Conservation (phyloP, 2,797 vertebrate genomes). For the Pterois miles region DNA sequence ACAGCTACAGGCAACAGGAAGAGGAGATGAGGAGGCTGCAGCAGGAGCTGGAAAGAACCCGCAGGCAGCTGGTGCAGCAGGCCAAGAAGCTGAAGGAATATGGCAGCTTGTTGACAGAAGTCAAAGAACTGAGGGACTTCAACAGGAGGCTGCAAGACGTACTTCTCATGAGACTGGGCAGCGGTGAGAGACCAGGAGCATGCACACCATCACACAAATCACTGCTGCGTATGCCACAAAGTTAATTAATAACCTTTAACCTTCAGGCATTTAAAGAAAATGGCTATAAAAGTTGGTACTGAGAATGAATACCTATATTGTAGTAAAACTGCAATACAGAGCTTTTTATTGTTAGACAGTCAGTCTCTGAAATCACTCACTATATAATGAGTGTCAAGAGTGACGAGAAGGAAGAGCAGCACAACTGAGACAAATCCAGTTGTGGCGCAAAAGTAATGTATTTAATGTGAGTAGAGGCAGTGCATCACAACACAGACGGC, state of each 20-base stretch:
- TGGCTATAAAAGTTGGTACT: not conserved
- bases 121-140: conserved; percentile 98
- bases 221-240: not conserved
- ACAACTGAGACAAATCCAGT: too few species aligned
- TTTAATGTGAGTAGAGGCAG: too few species aligned
- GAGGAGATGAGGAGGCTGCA: conserved; percentile 98
- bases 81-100: conserved; percentile 99
- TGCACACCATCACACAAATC: conserved; percentile 28
- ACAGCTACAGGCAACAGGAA: conserved; percentile 97
- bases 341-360: not conserved
- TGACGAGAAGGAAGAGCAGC: too few species aligned
- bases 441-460: too few species aligned
- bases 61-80: conserved; percentile 97
- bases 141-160: conserved; percentile 98
- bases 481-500: too few species aligned
- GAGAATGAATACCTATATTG: not conserved
- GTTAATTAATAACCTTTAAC: not conserved
- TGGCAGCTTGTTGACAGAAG: conserved; percentile 95
- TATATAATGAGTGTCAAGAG: too few species aligned
- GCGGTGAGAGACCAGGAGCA: conserved; percentile 86
- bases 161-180: conserved; percentile 96
- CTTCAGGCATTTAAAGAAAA: not conserved
- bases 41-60: conserved; percentile 96
- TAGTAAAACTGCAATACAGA: not conserved
- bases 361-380: too few species aligned